Evolutionary conservation across 2,888 invertebrate genomes (phyloP).

Genomic region (Dyspetes luteomarginatus): DNA sequence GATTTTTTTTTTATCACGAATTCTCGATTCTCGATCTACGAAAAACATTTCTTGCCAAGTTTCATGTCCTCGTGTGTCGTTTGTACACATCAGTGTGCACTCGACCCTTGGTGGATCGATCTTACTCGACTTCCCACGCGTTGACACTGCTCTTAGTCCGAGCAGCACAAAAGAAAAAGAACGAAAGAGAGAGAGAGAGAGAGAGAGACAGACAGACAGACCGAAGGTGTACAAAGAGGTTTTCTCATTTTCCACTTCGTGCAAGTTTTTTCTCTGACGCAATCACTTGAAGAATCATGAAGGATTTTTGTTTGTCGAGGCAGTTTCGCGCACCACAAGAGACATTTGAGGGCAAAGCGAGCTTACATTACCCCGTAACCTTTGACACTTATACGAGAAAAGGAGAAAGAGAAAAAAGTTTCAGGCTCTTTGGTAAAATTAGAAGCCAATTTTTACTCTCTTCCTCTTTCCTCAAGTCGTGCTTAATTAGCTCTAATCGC

Average conservation of each 20-base stretch:
- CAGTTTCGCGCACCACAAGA: too few relatives aligned
- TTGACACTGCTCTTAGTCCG: conserved; percentile 5
- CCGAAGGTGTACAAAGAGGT: background rate
- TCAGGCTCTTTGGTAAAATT: background rate
- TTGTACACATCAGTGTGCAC: conserved; percentile 15
- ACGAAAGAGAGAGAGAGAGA: background rate
- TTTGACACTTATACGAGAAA: conserved; percentile 5
- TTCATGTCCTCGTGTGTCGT: background rate
- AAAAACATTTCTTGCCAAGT: background rate
- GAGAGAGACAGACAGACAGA: too few relatives aligned
- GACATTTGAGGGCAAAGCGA: background rate
- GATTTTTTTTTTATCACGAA: background rate
- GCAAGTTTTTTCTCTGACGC: background rate
- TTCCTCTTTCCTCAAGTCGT: background rate
- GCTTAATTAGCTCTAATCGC: conserved; percentile 28
- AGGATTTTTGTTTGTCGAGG: background rate
- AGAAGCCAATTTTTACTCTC: conserved; percentile 19
- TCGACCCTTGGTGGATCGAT: conserved; percentile 35
- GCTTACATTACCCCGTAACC: background rate
- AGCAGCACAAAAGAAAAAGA: background rate
- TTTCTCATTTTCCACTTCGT: background rate
- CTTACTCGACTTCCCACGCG: conserved; percentile 21
- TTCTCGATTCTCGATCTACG: background rate
- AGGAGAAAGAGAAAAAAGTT: too few relatives aligned
- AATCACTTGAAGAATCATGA: background rate